Evolutionary conservation across 92 coral and sea anemone species (phyloP).

Genomic region (Plumapathes pennacea): DNA sequence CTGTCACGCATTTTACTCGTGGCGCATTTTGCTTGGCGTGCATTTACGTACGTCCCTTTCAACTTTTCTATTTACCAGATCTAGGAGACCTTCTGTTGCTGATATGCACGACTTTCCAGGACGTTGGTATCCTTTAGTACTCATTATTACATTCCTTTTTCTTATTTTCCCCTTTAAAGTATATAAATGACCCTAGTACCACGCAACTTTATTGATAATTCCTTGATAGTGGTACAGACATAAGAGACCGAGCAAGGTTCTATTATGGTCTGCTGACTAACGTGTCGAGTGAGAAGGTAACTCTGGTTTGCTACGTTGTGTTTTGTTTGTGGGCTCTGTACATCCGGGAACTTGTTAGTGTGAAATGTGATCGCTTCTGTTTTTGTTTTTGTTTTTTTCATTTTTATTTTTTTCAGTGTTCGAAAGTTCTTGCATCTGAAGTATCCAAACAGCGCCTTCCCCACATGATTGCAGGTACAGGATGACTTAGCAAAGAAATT

Average conservation of each 20-base stretch:
- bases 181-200: not conserved
- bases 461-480: conserved; percentile 65
- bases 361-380: too few relatives aligned
- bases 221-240: conserved; percentile 54
- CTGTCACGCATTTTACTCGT: not conserved
- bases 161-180: not conserved
- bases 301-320: too few relatives aligned
- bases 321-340: too few relatives aligned
- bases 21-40: not conserved
- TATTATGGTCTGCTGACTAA: conserved; percentile 86
- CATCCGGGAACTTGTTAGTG: too few relatives aligned
- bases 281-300: conserved; percentile 86
- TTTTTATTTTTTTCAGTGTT: conserved; percentile 35
- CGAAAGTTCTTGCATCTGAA: conserved; percentile 73
- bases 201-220: too few relatives aligned
- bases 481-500: too few relatives aligned
- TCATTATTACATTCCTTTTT: not conserved
- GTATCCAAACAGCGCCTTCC: conserved; percentile 54
- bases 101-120: conserved; percentile 69
- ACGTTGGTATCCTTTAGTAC: conserved; percentile 90
- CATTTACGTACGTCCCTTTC: not conserved
- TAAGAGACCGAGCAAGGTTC: conserved; percentile 90
- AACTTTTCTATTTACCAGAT: conserved; percentile 38
- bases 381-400: not conserved
- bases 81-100: conserved; percentile 85